Base-by-base conservation (phyloP, 2,113 vertebrate species). In the Macrotus californicus region DNA sequence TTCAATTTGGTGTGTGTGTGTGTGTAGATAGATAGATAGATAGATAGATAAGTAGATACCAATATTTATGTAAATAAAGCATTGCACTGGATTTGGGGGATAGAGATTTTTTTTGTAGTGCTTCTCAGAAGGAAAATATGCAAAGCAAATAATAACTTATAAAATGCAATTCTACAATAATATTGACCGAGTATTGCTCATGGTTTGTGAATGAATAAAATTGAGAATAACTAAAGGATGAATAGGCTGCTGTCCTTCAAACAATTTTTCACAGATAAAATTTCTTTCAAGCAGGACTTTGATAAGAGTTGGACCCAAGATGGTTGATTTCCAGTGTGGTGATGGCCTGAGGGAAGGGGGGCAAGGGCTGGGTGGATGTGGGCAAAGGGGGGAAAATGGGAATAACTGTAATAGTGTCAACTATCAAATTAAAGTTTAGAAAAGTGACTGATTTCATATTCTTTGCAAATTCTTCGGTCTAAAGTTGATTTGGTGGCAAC, bases 121-220 rank as follows among this genome's bases (percentile, higher is more conserved):
- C 29, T 93, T 93, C 79, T 64, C 77, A 70, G 61, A 93, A 91
- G 56, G 66, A 94, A 87, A 46, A 80, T 24, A 36, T 34, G 54
- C 81, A 83, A 61, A 39, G n/a, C 46, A 87, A 50, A 64, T 48
- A 92, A n/a, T 46, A 73, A 84, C 15, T 84, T 48, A 52, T 39
- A n/a, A 54, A 77, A 67, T 70, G 41, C 80, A 76, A 43, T 79
- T 80, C 36, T 52, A n/a, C 34, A 87, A 36, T 66, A 81, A n/a
- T n/a, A 41, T 16, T 29, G 10, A 75, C 5, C 34, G 72, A 39
- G 18, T 36, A 24, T 43, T 91, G 13, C 18, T n/a, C 69, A 61
- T 61, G 56, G n/a, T 72, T 93, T 95, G 66, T 64, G 76, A 52
- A 54, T 7, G 15, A 91, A 59, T 46, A 69, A 83, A 94, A 83